These are phyloP conservation scores for Equus quagga DNA, from an alignment of 2,113 vertebrate genomes.

Conservation along the genomic window DNA sequence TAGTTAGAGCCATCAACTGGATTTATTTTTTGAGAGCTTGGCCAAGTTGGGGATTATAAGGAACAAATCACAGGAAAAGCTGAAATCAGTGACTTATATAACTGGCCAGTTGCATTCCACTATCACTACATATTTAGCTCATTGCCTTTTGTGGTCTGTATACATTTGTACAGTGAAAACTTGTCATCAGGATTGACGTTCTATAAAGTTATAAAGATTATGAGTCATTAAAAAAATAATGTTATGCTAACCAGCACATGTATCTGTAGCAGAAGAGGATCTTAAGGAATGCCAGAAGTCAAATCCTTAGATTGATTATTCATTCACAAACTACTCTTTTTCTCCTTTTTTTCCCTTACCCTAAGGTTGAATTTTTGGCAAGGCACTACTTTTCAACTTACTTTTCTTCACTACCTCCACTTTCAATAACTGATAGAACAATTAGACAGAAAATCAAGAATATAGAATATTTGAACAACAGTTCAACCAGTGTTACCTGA, in stretches of 20 bases:
- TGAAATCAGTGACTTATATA: not conserved
- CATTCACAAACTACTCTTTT: not conserved
- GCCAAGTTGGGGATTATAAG: not conserved
- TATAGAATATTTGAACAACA: not conserved
- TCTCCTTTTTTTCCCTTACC: not conserved
- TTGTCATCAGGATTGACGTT: not conserved
- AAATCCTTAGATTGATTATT: not conserved
- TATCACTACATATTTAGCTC: not conserved
- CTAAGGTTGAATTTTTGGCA: not conserved
- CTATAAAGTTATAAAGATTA: not conserved
- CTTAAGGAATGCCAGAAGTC: not conserved
- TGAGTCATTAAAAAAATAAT: not conserved
- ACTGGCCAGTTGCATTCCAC: not conserved
- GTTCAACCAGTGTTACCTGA: not conserved
- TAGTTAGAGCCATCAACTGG: not conserved
- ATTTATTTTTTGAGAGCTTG: not conserved
- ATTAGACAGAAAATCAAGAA: not conserved
- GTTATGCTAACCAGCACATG: not conserved
- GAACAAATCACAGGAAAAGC: not conserved
- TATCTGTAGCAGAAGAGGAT: not conserved
- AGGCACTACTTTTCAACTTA: not conserved
- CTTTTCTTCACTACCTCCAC: not conserved
- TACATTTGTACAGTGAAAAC: not conserved
- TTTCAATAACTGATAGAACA: constrained; percentile 4
- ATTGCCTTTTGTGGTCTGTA: not conserved